Conservation (phyloP, 2,113 vertebrate species). For the Caranx ignobilis region DNA sequence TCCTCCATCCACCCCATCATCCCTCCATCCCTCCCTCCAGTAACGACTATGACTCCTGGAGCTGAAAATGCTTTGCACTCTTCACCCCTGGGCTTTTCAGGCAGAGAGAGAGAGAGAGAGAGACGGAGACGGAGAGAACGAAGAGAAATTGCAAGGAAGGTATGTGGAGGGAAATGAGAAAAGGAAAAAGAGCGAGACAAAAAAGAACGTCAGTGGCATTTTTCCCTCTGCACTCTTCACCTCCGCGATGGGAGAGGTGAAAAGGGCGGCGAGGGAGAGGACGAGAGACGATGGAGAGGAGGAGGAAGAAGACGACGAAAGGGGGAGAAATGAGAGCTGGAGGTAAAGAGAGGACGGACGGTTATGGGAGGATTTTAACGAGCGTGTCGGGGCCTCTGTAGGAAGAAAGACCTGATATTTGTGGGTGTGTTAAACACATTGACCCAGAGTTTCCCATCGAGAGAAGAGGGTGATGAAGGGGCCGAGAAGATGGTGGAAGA, state of each 20-base stretch:
- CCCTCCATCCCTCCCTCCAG: conserved; percentile 2
- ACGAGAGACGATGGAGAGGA: background rate
- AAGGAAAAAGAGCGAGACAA: conserved; percentile 58
- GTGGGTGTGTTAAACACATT: conserved; percentile 64
- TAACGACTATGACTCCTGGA: conserved; percentile 38
- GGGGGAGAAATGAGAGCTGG: background rate
- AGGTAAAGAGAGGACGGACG: background rate
- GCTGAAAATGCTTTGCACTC: conserved; percentile 45
- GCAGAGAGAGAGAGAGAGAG: background rate
- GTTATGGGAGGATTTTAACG: conserved; percentile 56
- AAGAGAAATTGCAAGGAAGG: conserved; percentile 54
- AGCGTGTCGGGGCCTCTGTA: conserved; percentile 58
- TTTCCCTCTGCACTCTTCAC: conserved; percentile 57
- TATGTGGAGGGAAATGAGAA: conserved; percentile 77
- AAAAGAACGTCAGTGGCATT: conserved; percentile 32
- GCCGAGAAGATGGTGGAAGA: conserved; percentile 8
- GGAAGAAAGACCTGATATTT: conserved; percentile 22
- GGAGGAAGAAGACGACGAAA: background rate
- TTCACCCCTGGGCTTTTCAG: conserved; percentile 45
- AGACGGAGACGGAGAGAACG: too few relatives aligned
- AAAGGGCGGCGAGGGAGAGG: conserved; percentile 28
- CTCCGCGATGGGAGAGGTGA: conserved; percentile 33
- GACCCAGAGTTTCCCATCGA: conserved; percentile 48
- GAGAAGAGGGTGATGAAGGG: conserved; percentile 17
- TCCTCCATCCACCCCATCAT: background rate